Evolutionary conservation across 1,140 invertebrate species (phyloP), one percentile per base, ranked within the genome.

Genomic region (Drosophila subpulchrella): DNA sequence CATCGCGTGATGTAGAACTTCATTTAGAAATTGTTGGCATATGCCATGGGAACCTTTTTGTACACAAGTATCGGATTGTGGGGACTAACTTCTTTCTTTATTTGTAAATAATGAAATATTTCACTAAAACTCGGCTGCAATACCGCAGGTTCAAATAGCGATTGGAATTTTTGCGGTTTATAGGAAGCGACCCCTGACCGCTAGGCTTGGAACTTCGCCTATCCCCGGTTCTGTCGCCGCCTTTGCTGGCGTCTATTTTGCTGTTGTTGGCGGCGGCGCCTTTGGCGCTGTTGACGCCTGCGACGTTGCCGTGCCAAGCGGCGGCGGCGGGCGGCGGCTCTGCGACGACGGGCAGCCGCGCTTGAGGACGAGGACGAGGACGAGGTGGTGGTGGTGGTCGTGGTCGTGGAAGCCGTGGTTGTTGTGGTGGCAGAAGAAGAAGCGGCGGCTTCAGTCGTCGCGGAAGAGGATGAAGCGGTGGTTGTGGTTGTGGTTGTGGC

Each of bases 221-320:
- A 65, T 30, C 61, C 61, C 20, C 6, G 41, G 13, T 57, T 62
- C 11, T 38, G 36, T 4, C 55, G 61, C 61, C 42, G 55, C 10
- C 24, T 30, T 24, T 60, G 54, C 8, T 24, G 44, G 10, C 20
- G 44, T 24, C 60, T 57, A 20, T 13, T 58, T 6, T n/a, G 55
- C 41, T 65, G 61, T 11, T 42, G 39, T 10, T 63, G 60, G 17
- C 60, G 60, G 11, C 60, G 60, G 6, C 34, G 47, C 7, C 53
- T 36, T 58, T 44, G 51, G 36, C 44, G 62, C 15, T 50, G 48
- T 42, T 63, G 60, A 13, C 61, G 17, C 46, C 17, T 44, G 36
- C 60, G 61, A 1, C 62, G 42, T 17, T 71, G 60, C 15, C 62
- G 50, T n/a, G 61, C 67, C 32, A 42, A 24, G 6, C 62, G 61